Conservation (phyloP, 2,113 vertebrate species). For the Calonectris borealis region DNA sequence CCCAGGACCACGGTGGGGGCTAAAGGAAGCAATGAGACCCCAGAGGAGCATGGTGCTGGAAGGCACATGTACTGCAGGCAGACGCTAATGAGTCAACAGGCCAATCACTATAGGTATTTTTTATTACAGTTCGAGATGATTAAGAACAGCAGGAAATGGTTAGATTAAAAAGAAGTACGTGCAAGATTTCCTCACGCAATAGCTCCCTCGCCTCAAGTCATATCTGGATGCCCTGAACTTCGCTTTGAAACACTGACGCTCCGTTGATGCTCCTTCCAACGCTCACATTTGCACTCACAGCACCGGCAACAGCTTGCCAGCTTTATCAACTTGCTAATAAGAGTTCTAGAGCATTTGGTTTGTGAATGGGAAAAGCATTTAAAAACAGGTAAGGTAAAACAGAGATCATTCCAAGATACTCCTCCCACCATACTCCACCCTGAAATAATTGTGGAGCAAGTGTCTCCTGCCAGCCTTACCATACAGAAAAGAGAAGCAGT, state of each 20-base stretch:
- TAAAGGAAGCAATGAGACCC: background rate
- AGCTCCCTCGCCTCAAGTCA: background rate
- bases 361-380: background rate
- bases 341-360: background rate
- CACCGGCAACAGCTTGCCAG: background rate
- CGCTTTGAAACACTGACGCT: background rate
- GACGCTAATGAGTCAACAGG: background rate
- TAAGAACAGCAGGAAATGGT: conserved; percentile 2
- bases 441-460: background rate
- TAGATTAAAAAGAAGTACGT: background rate
- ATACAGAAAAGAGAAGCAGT: background rate
- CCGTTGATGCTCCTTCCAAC: background rate
- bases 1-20: background rate
- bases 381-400: background rate
- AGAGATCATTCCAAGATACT: background rate
- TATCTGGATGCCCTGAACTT: background rate
- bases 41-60: fast-evolving
- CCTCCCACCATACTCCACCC: background rate
- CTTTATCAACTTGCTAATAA: background rate
- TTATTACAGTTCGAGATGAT: background rate
- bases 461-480: background rate
- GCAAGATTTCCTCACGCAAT: background rate
- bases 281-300: background rate
- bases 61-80: background rate
- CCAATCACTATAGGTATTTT: background rate